These are phyloP conservation scores for Cynopterus brachyotis DNA, from an alignment of 2,113 vertebrate genomes.

Conservation along the genomic window DNA sequence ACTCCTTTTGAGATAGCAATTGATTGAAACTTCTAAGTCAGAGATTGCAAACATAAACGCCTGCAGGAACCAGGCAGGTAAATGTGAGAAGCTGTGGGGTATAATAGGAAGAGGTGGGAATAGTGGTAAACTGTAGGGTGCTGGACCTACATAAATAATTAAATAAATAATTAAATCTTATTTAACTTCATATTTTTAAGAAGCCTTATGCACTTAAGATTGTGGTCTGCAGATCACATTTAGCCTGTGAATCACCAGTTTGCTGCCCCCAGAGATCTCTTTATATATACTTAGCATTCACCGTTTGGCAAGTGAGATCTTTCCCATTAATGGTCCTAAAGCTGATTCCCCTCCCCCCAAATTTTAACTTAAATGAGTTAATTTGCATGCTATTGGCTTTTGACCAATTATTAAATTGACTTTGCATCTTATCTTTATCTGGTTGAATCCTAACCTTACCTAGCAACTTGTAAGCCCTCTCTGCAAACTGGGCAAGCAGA, in stretches of 20 bases:
- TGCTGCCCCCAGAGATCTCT: not conserved
- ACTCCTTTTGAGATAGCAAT: not conserved
- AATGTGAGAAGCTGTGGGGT: not conserved
- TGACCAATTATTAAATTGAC: not conserved
- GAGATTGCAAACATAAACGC: not conserved
- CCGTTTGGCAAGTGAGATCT: not conserved
- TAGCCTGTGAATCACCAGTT: not conserved
- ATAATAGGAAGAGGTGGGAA: not conserved
- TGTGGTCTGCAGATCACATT: not conserved
- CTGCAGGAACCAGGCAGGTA: not conserved
- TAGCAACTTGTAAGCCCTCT: not conserved
- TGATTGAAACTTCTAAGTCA: not conserved
- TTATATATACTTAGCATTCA: not conserved
- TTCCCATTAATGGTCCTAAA: not conserved
- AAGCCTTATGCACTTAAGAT: not conserved
- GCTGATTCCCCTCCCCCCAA: not conserved
- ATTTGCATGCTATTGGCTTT: not conserved
- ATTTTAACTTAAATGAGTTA: not conserved
- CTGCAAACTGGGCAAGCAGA: not conserved
- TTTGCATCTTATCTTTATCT: not conserved
- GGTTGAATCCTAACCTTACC: not conserved
- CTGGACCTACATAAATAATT: too few relatives aligned
- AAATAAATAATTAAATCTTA: not conserved
- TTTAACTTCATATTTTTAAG: not conserved
- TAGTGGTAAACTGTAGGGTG: not conserved